Conservation (phyloP, 92 coral and sea anemone species). For the Zoanthus solanderi region DNA sequence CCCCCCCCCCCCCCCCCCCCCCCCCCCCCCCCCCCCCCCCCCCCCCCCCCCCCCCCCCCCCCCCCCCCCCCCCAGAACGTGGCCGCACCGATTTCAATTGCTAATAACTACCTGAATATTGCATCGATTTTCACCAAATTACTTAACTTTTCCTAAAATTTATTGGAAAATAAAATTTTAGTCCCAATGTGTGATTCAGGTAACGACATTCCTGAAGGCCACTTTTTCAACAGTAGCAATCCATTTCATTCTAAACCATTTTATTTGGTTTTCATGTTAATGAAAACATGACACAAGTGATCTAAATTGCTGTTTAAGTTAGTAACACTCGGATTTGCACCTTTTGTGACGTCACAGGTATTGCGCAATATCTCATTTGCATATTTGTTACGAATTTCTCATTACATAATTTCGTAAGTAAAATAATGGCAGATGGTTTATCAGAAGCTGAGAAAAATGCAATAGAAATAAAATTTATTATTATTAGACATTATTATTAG, state of each 20-base stretch:
- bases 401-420: background rate
- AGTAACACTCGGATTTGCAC: background rate
- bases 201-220: background rate
- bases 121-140: background rate
- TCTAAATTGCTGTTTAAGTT: background rate
- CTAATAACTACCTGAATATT: background rate
- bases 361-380: conserved; percentile 4
- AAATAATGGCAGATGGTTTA: background rate
- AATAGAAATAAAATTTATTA: background rate
- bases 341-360: conserved; percentile 2
- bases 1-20: too few relatives aligned
- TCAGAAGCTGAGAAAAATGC: conserved; percentile 9
- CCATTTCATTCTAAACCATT: background rate
- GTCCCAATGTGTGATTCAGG: conserved; percentile 6
- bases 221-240: background rate
- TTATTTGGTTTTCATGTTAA: conserved; percentile 6
- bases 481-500: background rate
- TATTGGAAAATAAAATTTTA: background rate
- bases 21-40: too few relatives aligned
- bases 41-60: too few relatives aligned
- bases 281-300: background rate
- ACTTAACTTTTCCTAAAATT: background rate
- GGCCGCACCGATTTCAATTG: too few relatives aligned
- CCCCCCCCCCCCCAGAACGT: too few relatives aligned
- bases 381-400: background rate